These are phyloP conservation scores for Tetranychus piercei DNA, from an alignment of 2,888 invertebrate species.

Conservation along the genomic window DNA sequence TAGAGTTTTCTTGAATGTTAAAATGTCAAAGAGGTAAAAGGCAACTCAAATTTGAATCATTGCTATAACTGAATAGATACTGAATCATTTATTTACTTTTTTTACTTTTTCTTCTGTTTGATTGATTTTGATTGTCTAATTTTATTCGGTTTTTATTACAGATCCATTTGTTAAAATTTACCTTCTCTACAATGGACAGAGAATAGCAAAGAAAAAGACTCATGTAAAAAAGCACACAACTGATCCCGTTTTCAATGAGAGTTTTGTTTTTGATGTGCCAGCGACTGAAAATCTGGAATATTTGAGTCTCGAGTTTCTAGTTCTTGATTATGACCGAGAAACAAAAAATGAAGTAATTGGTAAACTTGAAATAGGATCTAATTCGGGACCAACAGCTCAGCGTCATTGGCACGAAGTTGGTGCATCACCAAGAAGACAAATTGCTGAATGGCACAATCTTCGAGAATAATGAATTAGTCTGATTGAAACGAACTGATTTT, in stretches of 20 bases:
- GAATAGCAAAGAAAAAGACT: constrained; percentile 96
- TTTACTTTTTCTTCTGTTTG: background rate
- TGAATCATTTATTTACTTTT: background rate
- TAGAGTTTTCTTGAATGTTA: too few species aligned
- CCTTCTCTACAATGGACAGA: constrained; percentile 84
- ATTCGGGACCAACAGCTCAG: constrained; percentile 45
- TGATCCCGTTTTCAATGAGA: constrained; percentile 97
- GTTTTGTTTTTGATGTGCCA: constrained; percentile 91
- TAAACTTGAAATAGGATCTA: constrained; percentile 66
- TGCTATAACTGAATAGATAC: background rate
- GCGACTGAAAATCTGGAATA: constrained; percentile 56
- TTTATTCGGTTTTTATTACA: constrained; percentile 28
- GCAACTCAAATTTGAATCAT: background rate
- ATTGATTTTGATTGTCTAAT: constrained; percentile 11
- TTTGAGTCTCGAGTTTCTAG: constrained; percentile 65
- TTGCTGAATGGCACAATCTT: constrained; percentile 98
- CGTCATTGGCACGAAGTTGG: constrained; percentile 97
- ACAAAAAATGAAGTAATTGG: constrained; percentile 98
- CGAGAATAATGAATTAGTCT: constrained; percentile 38
- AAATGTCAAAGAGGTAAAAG: too few species aligned
- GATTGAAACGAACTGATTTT: constrained; percentile 45
- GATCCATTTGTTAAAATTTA: constrained; percentile 97
- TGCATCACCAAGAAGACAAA: constrained; percentile 87
- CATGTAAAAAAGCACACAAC: constrained; percentile 93
- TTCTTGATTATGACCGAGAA: constrained; percentile 91